Conservation (phyloP, 2,797 vertebrate genomes). For the Sebastes melanostomus region DNA sequence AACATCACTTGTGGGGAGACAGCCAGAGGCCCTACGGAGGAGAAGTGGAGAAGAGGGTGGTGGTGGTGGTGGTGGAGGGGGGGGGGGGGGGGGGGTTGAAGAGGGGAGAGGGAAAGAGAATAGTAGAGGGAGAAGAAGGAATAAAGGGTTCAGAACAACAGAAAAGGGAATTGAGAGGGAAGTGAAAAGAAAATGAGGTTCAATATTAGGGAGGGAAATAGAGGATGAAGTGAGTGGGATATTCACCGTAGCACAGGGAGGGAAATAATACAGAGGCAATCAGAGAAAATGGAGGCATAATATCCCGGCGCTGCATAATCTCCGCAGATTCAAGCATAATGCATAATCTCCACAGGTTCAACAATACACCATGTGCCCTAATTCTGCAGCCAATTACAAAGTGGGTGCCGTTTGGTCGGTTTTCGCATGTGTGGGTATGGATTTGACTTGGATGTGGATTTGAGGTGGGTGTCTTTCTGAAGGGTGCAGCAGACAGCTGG, state of each 20-base stretch:
- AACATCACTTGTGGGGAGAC: constrained; percentile 84
- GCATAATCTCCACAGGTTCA: constrained; percentile 79
- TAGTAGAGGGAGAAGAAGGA: constrained; percentile 20
- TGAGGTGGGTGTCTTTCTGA: constrained; percentile 36
- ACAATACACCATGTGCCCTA: constrained; percentile 75
- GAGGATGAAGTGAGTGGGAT: constrained; percentile 38
- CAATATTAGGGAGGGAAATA: constrained; percentile 33
- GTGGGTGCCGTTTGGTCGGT: constrained; percentile 42
- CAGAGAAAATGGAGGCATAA: constrained; percentile 78
- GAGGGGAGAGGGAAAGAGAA: constrained; percentile 18
- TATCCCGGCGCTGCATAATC: constrained; percentile 73
- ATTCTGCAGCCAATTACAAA: constrained; percentile 73
- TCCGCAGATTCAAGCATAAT: constrained; percentile 71
- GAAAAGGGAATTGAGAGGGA: constrained; percentile 39
- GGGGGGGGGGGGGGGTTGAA: neutral
- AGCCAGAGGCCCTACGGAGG: constrained; percentile 80
- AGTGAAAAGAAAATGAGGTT: constrained; percentile 40
- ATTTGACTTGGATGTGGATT: constrained; percentile 26
- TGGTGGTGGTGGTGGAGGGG: neutral
- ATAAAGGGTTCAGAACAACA: constrained; percentile 39
- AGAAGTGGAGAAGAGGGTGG: constrained; percentile 12
- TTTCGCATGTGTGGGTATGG: constrained; percentile 28
- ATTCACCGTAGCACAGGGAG: constrained; percentile 34
- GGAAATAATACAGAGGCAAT: constrained; percentile 73
- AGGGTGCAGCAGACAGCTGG: constrained; percentile 72